Base-by-base conservation (phyloP, 2,888 invertebrate genomes). In the Dasypolia templi region DNA sequence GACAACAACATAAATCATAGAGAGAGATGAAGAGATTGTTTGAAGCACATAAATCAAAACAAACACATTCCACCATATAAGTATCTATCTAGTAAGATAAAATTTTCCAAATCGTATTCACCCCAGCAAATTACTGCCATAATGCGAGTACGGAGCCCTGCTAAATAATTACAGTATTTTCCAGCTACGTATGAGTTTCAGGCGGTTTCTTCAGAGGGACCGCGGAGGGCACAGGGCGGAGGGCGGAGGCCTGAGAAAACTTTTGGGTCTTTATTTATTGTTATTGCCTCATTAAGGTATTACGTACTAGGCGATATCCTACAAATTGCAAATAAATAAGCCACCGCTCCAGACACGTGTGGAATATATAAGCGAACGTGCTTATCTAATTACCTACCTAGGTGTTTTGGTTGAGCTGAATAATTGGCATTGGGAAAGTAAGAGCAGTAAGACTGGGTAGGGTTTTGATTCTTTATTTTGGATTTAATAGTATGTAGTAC, bases 181-280 rank as follows among this genome's bases (percentile, higher is more conserved):
- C 90, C 92, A 91, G 91, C 90, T 93, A 93, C 93, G 92, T 93
- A 92, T 93, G 93, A 93, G 92, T 92, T 92, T 87, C 88, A 90
- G 92, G 92, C 88, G 93, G 94, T 93, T 94, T 91, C 94, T 95
- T 94, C 92, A 90, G 91, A 94, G 95, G 95, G 94, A 93, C 92
- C 90, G 90, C 88, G 90, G 88, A 91, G 91, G 90, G 90, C 88
- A 89, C 87, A 91, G 91, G 89, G 94, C 56, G 79, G 66, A 68
- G 74, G 92, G 93, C 91, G 92, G 92, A 91, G 91, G 91, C 92
- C 93, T 91, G 91, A 95, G 94, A 94, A 95, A 96, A 96, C 93
- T 96, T 96, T 96, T 94, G 96, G 96, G 96, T 94, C 96, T 93
- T 95, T 96, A 96, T 96, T 96, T 96, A 96, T 96, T 95, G 96